Evolutionary conservation across 2,113 vertebrate genomes (phyloP).

Genomic region (Nerophis ophidion): DNA sequence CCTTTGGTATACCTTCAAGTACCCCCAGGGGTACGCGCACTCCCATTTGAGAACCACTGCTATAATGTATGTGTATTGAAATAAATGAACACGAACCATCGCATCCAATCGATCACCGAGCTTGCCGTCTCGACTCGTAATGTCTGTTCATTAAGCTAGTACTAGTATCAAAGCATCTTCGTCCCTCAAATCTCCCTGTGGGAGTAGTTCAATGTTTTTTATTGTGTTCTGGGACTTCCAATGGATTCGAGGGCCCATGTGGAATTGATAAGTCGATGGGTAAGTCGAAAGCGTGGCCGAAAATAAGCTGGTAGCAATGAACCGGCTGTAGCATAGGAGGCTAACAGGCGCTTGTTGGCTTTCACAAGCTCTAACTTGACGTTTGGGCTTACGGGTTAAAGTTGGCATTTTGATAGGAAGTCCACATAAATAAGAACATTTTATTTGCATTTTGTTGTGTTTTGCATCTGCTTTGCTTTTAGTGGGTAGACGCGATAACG

Average conservation of each 20-base stretch:
- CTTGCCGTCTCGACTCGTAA: neutral
- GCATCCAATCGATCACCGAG: neutral
- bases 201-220: neutral
- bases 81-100: neutral
- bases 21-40: no score
- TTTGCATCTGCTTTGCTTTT: no score
- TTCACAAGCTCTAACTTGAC: neutral
- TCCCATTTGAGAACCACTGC: no score
- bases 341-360: slow-evolving; percentile 23
- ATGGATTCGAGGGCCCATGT: slow-evolving; percentile 28
- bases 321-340: slow-evolving; percentile 21
- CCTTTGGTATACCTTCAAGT: no score
- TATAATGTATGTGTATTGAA: neutral
- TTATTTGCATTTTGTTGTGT: neutral
- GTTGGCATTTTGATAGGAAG: neutral
- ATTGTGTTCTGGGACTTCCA: neutral
- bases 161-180: neutral
- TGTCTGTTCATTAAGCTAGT: neutral
- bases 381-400: neutral
- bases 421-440: neutral
- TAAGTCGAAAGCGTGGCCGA: slow-evolving; percentile 3
- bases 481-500: no score
- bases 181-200: no score
- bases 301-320: neutral
- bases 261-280: slow-evolving; percentile 21